Conservation (phyloP, 2,113 vertebrate genomes). For the Rhinolophus ferrumequinum region DNA sequence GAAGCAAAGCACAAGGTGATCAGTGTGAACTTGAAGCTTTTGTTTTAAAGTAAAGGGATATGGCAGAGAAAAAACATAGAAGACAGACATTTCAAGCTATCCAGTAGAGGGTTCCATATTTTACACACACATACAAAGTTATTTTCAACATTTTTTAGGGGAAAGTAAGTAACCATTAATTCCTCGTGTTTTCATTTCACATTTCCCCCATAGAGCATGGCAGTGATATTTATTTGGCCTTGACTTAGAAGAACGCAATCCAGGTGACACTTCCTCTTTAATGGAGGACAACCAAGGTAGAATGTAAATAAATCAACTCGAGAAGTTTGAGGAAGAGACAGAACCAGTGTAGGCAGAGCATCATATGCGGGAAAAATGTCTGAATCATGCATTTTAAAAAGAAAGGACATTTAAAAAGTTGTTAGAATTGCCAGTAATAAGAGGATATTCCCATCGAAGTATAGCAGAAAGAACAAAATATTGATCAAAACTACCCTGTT, state of each 20-base stretch:
- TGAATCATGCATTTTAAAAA: conserved; percentile 62
- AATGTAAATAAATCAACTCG: conserved; percentile 69
- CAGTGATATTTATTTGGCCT: conserved; percentile 65
- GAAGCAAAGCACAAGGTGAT: conserved; percentile 3
- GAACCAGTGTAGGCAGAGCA: conserved; percentile 42
- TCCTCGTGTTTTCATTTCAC: conserved; percentile 46
- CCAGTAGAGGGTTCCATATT: neutral
- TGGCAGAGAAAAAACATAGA: neutral
- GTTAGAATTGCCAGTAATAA: conserved; percentile 26
- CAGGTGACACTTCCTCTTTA: conserved; percentile 62
- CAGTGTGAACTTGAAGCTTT: neutral
- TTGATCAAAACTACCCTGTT: neutral
- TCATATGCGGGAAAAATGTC: conserved; percentile 45
- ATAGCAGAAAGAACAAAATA: neutral
- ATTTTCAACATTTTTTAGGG: neutral
- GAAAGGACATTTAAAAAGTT: conserved; percentile 58
- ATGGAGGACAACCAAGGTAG: conserved; percentile 27
- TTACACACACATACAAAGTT: neutral
- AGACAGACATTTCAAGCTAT: neutral
- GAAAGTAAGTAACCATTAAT: conserved; percentile 17
- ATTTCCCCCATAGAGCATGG: conserved; percentile 63
- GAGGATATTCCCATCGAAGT: neutral
- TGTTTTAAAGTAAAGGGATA: neutral
- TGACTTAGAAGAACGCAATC: conserved; percentile 65
- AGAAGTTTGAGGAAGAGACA: conserved; percentile 40